These are phyloP conservation scores for Metellina segmentata DNA, from an alignment of 2,888 invertebrate genomes.

Conservation along the genomic window DNA sequence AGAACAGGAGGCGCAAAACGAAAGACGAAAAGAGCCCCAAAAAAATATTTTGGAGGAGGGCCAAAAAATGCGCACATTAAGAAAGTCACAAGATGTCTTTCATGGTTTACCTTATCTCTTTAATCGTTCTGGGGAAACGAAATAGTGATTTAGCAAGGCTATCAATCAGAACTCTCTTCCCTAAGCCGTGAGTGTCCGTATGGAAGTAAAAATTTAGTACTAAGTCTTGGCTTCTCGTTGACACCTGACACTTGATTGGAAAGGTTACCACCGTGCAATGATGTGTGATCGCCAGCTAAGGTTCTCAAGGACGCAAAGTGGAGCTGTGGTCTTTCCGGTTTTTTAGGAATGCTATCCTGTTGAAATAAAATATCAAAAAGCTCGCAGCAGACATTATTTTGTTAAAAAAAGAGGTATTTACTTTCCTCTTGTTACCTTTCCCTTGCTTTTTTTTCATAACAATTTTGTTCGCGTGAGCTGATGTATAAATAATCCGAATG, in stretches of 20 bases:
- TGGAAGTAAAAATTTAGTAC: too few species aligned
- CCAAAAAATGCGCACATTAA: neutral
- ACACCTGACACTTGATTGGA: neutral
- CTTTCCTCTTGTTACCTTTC: neutral
- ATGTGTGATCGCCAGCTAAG: neutral
- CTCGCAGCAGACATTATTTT: neutral
- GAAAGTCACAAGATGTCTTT: neutral
- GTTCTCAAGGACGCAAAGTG: neutral
- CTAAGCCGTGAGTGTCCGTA: neutral
- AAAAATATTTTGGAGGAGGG: neutral
- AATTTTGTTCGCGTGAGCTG: neutral
- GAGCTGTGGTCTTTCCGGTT: neutral
- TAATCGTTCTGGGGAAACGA: neutral
- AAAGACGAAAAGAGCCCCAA: neutral
- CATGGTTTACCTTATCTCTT: neutral
- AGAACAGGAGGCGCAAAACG: neutral
- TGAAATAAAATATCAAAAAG: neutral
- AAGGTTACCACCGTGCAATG: too few species aligned
- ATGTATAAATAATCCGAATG: neutral
- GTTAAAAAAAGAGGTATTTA: neutral
- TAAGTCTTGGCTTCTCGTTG: neutral
- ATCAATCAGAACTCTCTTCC: neutral
- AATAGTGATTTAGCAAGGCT: neutral
- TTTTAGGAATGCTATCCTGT: neutral
- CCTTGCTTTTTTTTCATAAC: neutral